phyloP scores from a whole-genome alignment of 2,113 vertebrate genomes.

The Saccopteryx bilineata region DNA sequence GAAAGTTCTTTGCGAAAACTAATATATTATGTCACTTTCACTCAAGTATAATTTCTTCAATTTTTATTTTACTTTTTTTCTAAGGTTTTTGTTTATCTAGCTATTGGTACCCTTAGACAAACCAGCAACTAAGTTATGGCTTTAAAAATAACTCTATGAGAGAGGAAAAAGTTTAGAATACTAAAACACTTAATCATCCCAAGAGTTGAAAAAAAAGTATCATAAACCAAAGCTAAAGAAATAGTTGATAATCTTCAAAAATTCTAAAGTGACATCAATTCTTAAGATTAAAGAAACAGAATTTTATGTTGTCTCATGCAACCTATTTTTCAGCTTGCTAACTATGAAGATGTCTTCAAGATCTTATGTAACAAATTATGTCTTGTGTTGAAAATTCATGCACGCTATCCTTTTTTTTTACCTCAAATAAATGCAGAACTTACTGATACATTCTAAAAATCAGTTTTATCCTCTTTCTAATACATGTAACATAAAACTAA shows the following conservation, averaged over 20 bases:
- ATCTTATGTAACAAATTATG: neutral
- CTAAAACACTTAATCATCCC: neutral
- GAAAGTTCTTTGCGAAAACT: slow-evolving; percentile 10
- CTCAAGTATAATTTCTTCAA: neutral
- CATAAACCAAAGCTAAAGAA: neutral
- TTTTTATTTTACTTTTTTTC: neutral
- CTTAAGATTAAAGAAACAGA: neutral
- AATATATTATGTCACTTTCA: neutral
- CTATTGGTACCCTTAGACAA: slow-evolving; percentile 60
- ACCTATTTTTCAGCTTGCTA: neutral
- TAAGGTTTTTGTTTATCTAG: slow-evolving; percentile 24
- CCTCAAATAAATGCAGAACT: slow-evolving; percentile 51
- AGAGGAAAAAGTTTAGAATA: slow-evolving; percentile 44
- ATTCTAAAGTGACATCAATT: neutral
- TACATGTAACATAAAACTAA: neutral
- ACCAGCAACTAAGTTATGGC: neutral
- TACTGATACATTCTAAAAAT: neutral
- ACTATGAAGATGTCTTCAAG: neutral
- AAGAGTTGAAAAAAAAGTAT: neutral
- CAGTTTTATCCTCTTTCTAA: slow-evolving; percentile 1
- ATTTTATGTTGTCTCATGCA: neutral
- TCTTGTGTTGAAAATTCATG: neutral
- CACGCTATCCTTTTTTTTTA: neutral
- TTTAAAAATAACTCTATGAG: neutral
- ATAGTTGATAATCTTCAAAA: neutral